phyloP scores from a whole-genome alignment of 2,797 vertebrate species.

The Chaunax sp. region DNA sequence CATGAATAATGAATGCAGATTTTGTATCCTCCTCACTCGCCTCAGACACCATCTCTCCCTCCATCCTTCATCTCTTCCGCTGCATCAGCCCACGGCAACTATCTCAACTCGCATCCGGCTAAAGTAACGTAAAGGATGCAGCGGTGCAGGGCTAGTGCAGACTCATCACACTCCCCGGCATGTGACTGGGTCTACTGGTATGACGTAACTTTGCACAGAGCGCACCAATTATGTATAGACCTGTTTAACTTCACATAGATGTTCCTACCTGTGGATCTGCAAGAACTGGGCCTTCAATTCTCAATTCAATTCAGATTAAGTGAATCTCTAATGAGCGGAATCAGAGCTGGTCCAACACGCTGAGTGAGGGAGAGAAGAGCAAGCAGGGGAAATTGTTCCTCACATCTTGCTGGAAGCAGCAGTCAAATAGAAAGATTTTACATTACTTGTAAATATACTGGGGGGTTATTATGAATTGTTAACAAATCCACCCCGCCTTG shows the following conservation, averaged over 20 bases:
- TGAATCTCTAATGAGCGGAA: constrained; percentile 47
- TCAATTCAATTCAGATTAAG: neutral
- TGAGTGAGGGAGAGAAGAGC: constrained; percentile 7
- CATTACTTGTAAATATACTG: constrained; percentile 17
- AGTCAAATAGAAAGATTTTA: constrained; percentile 6
- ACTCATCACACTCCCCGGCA: constrained; percentile 17
- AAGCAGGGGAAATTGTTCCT: neutral
- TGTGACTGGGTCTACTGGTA: constrained; percentile 6
- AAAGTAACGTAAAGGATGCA: constrained; percentile 6
- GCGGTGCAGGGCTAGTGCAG: neutral
- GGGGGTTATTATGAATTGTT: constrained; percentile 12
- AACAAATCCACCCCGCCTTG: neutral
- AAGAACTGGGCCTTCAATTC: neutral
- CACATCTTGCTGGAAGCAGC: constrained; percentile 4
- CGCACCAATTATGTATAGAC: neutral
- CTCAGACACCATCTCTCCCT: constrained; percentile 4
- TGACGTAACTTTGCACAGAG: neutral
- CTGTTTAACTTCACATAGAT: neutral
- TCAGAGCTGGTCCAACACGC: constrained; percentile 52
- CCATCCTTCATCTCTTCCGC: constrained; percentile 3
- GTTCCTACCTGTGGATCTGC: neutral
- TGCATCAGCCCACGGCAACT: constrained; percentile 9
- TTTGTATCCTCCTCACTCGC: constrained; percentile 34
- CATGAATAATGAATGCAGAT: constrained; percentile 67
- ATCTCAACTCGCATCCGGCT: constrained; percentile 9